Evolutionary conservation across 2,888 invertebrate genomes (phyloP).

Genomic region (Catocala fraxini): DNA sequence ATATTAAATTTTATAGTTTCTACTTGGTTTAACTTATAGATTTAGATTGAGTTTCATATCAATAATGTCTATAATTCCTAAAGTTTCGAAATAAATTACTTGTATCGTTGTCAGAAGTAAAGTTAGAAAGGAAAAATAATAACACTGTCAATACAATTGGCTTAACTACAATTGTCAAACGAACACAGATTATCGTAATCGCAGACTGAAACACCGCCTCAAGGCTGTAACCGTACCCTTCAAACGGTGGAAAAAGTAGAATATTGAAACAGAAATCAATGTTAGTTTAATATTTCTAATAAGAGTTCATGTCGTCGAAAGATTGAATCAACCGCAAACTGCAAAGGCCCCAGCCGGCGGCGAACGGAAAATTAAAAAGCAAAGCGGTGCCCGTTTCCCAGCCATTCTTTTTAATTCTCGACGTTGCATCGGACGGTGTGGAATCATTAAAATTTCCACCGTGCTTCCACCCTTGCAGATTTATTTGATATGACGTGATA

Average conservation of each 20-base stretch:
- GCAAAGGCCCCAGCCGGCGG: constrained; percentile 66
- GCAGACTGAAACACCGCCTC: too few relatives aligned
- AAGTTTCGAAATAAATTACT: too few relatives aligned
- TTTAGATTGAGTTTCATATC: too few relatives aligned
- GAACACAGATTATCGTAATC: too few relatives aligned
- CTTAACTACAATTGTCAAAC: too few relatives aligned
- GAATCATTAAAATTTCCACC: constrained; percentile 82
- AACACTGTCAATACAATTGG: too few relatives aligned
- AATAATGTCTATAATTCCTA: too few relatives aligned
- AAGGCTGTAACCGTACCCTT: too few relatives aligned
- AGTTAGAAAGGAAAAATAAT: too few relatives aligned
- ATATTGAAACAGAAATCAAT: constrained; percentile 22
- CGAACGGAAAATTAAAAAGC: constrained; percentile 86
- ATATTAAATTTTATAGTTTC: too few relatives aligned
- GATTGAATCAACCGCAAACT: constrained; percentile 72
- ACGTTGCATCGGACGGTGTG: constrained; percentile 66
- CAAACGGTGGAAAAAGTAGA: not conserved
- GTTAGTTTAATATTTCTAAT: constrained; percentile 44
- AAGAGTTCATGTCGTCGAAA: constrained; percentile 49
- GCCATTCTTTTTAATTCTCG: constrained; percentile 83
- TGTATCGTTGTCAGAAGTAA: too few relatives aligned
- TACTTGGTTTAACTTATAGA: too few relatives aligned
- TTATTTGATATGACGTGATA: constrained; percentile 67
- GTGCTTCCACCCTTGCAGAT: constrained; percentile 63
- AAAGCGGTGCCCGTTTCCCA: constrained; percentile 73